Conservation (phyloP, 2,888 invertebrate species). For the Myopa testacea region DNA sequence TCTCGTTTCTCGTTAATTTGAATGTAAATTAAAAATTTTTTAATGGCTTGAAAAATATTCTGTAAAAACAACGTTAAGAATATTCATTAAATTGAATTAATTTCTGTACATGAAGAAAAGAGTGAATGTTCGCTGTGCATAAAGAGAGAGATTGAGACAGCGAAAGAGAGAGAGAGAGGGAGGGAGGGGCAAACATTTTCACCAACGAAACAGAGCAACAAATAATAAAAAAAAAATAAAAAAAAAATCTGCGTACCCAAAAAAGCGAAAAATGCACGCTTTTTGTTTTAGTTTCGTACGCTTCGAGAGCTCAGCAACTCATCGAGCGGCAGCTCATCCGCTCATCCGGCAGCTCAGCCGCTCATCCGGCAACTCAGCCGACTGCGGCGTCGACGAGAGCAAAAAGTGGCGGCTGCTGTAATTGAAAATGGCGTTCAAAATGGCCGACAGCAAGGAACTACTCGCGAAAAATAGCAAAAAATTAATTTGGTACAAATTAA, state of each 20-base stretch:
- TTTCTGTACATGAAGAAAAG: background rate
- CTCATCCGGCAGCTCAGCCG: too few relatives aligned
- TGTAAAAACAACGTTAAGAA: background rate
- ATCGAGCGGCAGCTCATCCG: background rate
- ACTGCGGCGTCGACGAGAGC: background rate
- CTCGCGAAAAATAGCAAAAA: background rate
- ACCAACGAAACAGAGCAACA: background rate
- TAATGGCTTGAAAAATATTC: background rate
- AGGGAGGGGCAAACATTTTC: background rate
- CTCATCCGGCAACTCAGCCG: too few relatives aligned
- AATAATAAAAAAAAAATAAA: background rate
- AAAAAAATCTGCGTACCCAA: too few relatives aligned
- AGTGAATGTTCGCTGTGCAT: background rate
- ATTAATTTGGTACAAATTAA: slow-evolving; percentile 1
- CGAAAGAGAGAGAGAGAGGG: background rate
- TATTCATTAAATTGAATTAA: background rate
- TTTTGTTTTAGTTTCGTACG: background rate
- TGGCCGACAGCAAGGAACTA: background rate
- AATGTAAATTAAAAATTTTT: background rate
- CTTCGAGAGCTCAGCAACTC: background rate
- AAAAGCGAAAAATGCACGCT: too few relatives aligned
- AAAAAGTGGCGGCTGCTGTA: background rate
- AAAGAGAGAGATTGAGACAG: background rate
- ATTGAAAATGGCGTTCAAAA: slow-evolving; percentile 9
- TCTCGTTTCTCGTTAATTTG: background rate